These are phyloP conservation scores for Melanotaenia maccullochi DNA, from an alignment of 2,797 vertebrate species.

Conservation along the genomic window DNA sequence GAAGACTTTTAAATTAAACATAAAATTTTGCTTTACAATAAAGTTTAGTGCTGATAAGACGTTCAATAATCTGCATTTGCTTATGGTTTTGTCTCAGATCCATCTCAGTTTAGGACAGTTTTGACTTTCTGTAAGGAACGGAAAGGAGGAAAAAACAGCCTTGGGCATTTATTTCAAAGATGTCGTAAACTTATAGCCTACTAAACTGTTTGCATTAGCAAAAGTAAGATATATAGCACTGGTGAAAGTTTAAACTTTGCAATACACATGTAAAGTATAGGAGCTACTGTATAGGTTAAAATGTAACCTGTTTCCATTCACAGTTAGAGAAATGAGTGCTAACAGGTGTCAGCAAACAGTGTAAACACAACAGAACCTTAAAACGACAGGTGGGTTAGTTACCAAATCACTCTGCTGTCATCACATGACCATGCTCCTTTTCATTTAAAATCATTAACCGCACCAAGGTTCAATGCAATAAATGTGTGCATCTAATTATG, in stretches of 20 bases:
- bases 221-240: background rate
- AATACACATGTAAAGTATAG: background rate
- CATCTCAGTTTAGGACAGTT: background rate
- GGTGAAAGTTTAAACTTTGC: background rate
- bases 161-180: slow-evolving; percentile 7
- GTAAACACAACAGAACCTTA: background rate
- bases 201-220: background rate
- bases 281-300: background rate
- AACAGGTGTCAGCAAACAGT: background rate
- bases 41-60: background rate
- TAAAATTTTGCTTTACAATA: background rate
- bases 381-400: slow-evolving; percentile 7
- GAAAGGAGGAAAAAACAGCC: background rate
- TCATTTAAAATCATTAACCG: background rate
- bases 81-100: background rate
- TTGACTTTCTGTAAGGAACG: background rate
- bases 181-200: background rate
- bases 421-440: background rate
- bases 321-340: background rate
- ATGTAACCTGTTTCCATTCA: background rate
- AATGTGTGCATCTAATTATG: background rate
- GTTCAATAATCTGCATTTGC: background rate
- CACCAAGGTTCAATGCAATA: background rate
- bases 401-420: slow-evolving; percentile 13
- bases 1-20: too few relatives aligned